Conservation (phyloP, 2,113 vertebrate genomes). For the Sander lucioperca region DNA sequence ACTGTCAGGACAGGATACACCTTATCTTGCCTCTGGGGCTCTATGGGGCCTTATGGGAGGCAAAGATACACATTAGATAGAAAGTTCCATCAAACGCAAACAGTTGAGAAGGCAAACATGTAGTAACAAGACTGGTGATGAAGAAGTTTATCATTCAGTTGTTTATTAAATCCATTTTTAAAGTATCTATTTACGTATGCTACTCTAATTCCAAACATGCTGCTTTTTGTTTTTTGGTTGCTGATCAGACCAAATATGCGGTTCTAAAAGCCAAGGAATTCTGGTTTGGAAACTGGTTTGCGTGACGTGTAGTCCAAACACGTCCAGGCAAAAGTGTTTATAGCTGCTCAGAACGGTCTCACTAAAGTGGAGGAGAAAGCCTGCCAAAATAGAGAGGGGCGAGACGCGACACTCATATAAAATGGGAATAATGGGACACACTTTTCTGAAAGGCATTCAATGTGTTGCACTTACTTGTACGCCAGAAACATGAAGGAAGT, state of each 20-base stretch:
- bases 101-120: constrained; percentile 19
- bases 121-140: constrained; percentile 16
- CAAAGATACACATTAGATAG: constrained; percentile 46
- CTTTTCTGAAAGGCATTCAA: background rate
- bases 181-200: too few relatives aligned
- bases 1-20: constrained; percentile 62
- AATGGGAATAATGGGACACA: background rate
- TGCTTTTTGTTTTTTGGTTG: background rate
- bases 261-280: background rate
- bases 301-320: background rate
- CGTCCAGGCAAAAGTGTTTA: background rate
- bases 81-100: constrained; percentile 46
- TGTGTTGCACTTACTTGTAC: background rate
- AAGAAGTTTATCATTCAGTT: background rate
- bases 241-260: background rate
- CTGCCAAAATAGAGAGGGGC: background rate
- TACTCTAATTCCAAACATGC: background rate
- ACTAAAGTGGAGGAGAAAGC: background rate
- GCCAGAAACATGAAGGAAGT: background rate
- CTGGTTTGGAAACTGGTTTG: background rate
- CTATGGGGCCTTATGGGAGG: constrained; percentile 40
- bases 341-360: background rate
- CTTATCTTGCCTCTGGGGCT: constrained; percentile 64
- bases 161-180: background rate
- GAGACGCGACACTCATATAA: too few relatives aligned